Base-by-base conservation (phyloP, 2,888 invertebrate genomes). In the Plagodis pulveraria region DNA sequence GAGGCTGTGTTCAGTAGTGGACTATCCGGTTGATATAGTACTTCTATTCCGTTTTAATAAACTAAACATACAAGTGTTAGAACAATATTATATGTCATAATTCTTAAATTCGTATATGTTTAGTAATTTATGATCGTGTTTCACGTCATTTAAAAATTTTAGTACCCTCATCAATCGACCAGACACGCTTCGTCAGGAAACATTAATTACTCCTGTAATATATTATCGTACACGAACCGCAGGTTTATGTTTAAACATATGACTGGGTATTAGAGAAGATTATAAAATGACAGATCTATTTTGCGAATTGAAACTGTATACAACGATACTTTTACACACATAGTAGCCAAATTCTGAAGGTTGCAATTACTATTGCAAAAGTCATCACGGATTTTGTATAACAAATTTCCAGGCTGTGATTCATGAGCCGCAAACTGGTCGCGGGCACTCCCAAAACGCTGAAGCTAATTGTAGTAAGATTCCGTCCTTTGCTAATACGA, bases 401-500 rank as follows among this genome's bases (percentile, higher is more conserved):
- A 22, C 22, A 22, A 22, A 22, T 22, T 22, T 22, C 22, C 4
- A 22, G 22, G 22, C 22, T 22, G 22, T 22, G 22, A 65, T 72
- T 73, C 74, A 74, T 72, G 74, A 76, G 73, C 75, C 69, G 62
- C 69, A 69, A 66, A 66, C 65, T 58, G 62, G 65, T 61, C 66
- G 55, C 56, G 80, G 74, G 77, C 84, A 80, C 88, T 84, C 87
- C 88, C 83, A 86, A 89, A 89, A 87, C 84, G 84, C 84, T 83
- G 78, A 77, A 81, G 87, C 90, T 91, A 91, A 91, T 92, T 91
- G 90, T 86, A 89, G 83, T 85, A 90, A 91, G 91, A 91, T 89
- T 87, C 87, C 88, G 84, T 86, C 86, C 89, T 92, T 86, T 82
- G 85, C 91, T 92, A 91, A 91, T 88, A 91, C 89, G 90, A 89